These are phyloP conservation scores for Homarus gammarus DNA, from an alignment of 2,888 invertebrate species.

Conservation along the genomic window DNA sequence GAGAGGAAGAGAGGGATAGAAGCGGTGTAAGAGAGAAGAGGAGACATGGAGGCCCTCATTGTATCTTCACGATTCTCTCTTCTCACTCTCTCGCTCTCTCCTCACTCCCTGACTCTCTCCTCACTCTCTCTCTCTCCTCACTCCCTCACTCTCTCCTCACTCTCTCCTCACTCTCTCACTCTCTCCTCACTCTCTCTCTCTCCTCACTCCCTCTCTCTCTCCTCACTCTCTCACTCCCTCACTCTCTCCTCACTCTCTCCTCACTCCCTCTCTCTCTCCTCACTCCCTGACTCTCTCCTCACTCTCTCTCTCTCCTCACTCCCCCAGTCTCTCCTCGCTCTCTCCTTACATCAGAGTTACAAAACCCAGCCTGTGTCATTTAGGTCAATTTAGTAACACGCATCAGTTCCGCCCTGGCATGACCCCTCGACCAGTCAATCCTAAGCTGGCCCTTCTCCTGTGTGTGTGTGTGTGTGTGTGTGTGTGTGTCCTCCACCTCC, in stretches of 20 bases:
- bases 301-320: not conserved
- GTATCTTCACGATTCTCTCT: not conserved
- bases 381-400: too few relatives aligned
- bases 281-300: not conserved
- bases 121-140: not conserved
- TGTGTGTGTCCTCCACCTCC: too few relatives aligned
- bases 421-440: too few relatives aligned
- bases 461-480: too few relatives aligned
- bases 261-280: not conserved
- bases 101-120: not conserved
- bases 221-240: not conserved
- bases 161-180: not conserved
- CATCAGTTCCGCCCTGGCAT: too few relatives aligned
- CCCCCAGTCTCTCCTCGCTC: not conserved
- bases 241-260: conserved; percentile 12
- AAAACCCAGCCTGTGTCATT: too few relatives aligned
- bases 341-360: too few relatives aligned
- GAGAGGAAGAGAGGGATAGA: too few relatives aligned
- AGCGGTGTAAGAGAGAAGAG: too few relatives aligned
- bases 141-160: not conserved
- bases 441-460: too few relatives aligned
- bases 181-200: not conserved
- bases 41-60: too few relatives aligned
- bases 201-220: not conserved
- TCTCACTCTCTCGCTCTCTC: not conserved